A percentile compares a stretch with the other conserved stretches of the same genome.
Evolutionary conservation across 2,888 invertebrate species (phyloP).

Genomic region (Iphiclides podalirius): DNA sequence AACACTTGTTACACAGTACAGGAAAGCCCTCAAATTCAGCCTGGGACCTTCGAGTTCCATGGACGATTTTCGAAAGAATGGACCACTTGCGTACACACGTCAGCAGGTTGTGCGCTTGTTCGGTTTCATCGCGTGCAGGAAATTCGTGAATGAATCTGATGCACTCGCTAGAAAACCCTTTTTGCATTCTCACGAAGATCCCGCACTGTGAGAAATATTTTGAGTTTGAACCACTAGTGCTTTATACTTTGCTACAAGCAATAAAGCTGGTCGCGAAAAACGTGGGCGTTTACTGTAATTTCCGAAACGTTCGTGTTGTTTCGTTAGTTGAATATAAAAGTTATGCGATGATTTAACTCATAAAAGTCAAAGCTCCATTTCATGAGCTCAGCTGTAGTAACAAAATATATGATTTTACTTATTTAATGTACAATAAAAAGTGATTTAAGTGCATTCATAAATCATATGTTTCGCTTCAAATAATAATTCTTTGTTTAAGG

Average conservation of each 20-base stretch:
- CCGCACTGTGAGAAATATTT: conserved; percentile 47
- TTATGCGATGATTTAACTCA: too few species aligned
- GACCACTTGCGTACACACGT: conserved; percentile 33
- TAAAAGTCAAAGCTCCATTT: too few species aligned
- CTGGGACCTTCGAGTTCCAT: conserved; percentile 29
- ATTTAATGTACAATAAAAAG: too few species aligned
- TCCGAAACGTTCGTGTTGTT: too few species aligned
- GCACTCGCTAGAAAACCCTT: conserved; percentile 44
- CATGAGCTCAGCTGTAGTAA: too few species aligned
- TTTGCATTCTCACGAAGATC: conserved; percentile 69
- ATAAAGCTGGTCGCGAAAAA: too few species aligned
- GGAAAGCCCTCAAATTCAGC: conserved; percentile 53
- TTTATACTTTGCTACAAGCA: background rate
- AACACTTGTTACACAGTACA: conserved; percentile 24
- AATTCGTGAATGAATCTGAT: conserved; percentile 69
- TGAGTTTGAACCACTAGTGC: conserved; percentile 27
- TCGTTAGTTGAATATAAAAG: too few species aligned
- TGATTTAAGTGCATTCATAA: too few species aligned
- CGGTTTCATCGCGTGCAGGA: conserved; percentile 75
- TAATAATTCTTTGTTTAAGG: too few species aligned
- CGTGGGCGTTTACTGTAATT: too few species aligned
- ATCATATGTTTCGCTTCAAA: too few species aligned
- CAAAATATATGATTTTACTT: too few species aligned
- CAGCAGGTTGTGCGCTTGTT: conserved; percentile 66
- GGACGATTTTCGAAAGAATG: conserved; percentile 40